Evolutionary conservation across 2,888 invertebrate species (phyloP).

Genomic region (Merodon equestris): DNA sequence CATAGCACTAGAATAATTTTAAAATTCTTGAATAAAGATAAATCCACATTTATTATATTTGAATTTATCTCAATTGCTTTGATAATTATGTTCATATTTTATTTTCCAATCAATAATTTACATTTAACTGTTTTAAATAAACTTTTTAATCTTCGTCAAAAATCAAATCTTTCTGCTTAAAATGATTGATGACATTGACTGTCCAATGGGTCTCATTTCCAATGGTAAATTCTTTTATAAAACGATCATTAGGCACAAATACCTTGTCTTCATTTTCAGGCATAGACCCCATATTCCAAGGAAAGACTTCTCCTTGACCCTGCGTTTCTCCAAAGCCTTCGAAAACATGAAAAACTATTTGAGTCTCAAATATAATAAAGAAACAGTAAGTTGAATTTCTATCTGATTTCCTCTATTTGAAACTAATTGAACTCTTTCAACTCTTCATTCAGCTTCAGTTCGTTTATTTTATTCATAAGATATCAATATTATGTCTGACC

Average conservation of each 20-base stretch:
- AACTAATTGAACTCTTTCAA: too few relatives aligned
- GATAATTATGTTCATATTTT: too few relatives aligned
- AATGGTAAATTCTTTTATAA: constrained; percentile 89
- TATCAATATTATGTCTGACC: too few relatives aligned
- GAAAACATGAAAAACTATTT: constrained; percentile 89
- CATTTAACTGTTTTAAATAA: background rate
- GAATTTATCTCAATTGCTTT: background rate
- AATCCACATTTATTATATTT: background rate
- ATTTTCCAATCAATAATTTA: background rate
- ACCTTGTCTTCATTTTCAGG: constrained; percentile 85
- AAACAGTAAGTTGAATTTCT: too few relatives aligned
- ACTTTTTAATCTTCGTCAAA: constrained; percentile 71
- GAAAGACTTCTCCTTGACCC: constrained; percentile 83
- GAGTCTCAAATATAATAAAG: too few relatives aligned
- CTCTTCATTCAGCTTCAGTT: too few relatives aligned
- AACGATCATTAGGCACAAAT: constrained; percentile 88
- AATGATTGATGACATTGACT: constrained; percentile 89
- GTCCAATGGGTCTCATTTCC: constrained; percentile 90
- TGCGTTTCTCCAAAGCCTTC: constrained; percentile 84
- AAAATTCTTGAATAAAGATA: too few relatives aligned
- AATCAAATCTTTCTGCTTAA: constrained; percentile 82
- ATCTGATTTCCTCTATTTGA: too few relatives aligned
- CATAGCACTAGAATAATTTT: too few relatives aligned
- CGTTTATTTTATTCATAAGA: too few relatives aligned
- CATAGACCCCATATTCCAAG: constrained; percentile 83